Base-by-base conservation (phyloP, 2,113 vertebrate genomes). In the Marcusenius ussheri region DNA sequence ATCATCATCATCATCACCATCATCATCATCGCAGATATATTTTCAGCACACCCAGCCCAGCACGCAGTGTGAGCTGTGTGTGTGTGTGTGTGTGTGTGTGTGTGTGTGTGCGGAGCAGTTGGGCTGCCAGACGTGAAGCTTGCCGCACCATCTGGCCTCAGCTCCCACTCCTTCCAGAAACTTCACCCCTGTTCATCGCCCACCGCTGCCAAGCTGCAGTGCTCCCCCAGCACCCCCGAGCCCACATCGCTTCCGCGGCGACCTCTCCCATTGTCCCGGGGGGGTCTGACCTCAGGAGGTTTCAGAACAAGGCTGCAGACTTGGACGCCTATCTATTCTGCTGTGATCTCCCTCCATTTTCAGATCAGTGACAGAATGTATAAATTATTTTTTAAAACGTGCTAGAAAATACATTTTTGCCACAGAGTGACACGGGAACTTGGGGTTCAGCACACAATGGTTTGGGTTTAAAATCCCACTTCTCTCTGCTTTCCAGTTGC, bases 101-200 rank as follows among this genome's bases (percentile, higher is more conserved):
- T 66, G 58, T 66, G 58, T 27, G n/a, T 31, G 15, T 42, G 35
- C 24, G 2, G 91, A 91, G 91, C 91, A 93, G 93, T 93, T 92
- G 93, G 93, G 92, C 91, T 91, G 92, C 92, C 93, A 93, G 93
- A 93, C 93, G 50, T 90, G 91, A 88, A 91, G 89, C 91, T 90
- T 62, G 89, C 89, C 89, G 66, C 90, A 91, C 93, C 93, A 93
- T 93, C 93, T 93, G 92, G 91, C 90, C 83, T 13, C 84, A 35
- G 89, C 88, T 89, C 88, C 91, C 89, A 31, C 89, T 90, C 88
- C 89, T 90, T 62, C 92, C 53, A 88, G 86, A 92, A 90, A 91
- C 91, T 89, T 90, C 83, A 87, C 89, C 90, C 91, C 91, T 91
- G 89, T 92, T 92, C 39, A 39, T 89, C 24, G 7, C 89, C 86